A percentile compares a stretch with the other conserved stretches of the same genome.
phyloP scores from a whole-genome alignment of 2,113 vertebrate species.

The Oplegnathus fasciatus region DNA sequence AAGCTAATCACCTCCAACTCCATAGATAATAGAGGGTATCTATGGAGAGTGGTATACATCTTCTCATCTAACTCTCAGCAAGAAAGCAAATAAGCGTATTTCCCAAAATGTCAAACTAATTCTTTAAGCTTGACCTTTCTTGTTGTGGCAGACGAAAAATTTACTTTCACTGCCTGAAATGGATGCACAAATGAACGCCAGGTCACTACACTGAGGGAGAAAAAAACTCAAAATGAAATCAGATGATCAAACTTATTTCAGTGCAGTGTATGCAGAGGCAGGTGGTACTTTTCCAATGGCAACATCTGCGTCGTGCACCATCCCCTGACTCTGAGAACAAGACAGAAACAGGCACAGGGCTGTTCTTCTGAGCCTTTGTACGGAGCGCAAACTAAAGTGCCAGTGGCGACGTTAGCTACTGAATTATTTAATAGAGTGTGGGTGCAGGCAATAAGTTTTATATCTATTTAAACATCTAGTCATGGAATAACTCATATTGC shows the following conservation, averaged over 20 bases:
- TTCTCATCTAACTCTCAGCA: not conserved
- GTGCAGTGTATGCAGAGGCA: not conserved
- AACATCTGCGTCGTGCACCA: not conserved
- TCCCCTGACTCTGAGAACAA: not conserved
- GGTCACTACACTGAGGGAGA: not conserved
- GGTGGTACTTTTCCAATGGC: not conserved
- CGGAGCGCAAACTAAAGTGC: constrained; percentile 23
- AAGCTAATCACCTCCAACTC: not conserved
- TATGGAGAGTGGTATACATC: not conserved
- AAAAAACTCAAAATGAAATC: not conserved
- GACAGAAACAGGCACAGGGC: constrained; percentile 7
- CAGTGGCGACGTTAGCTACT: constrained; percentile 7
- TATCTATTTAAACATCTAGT: constrained; percentile 16
- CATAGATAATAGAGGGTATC: no score
- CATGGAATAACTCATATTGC: not conserved
- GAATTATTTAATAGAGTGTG: constrained; percentile 51
- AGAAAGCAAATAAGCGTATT: not conserved
- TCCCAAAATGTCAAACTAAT: not conserved
- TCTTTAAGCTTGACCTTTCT: not conserved
- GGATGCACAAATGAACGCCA: not conserved
- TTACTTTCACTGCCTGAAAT: not conserved
- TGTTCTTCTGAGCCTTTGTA: constrained; percentile 11
- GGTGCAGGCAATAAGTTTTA: not conserved
- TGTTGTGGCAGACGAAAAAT: not conserved
- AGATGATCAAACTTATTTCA: not conserved